Evolutionary conservation across 2,888 invertebrate genomes (phyloP).

Genomic region (Geotrupes spiniger): DNA sequence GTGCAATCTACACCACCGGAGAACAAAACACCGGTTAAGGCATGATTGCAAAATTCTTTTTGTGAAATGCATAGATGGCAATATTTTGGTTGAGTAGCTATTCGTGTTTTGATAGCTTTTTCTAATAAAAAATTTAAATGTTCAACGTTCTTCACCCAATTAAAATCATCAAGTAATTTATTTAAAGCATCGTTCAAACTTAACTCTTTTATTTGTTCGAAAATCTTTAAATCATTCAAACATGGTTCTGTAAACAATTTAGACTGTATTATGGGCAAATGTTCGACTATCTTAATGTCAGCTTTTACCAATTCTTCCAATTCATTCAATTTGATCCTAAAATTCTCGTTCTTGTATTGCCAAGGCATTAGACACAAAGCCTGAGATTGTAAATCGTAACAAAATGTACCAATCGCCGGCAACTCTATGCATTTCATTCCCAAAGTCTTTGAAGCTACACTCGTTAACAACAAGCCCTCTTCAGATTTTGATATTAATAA

Average conservation of each 20-base stretch:
- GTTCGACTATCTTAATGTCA: conserved; percentile 32
- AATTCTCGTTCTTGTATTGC: conserved; percentile 43
- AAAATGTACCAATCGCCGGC: conserved; percentile 62
- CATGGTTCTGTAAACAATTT: conserved; percentile 29
- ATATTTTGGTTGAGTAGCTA: conserved; percentile 59
- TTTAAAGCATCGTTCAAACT: conserved; percentile 44
- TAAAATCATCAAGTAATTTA: conserved; percentile 37
- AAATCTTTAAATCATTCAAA: conserved; percentile 27
- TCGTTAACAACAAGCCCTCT: conserved; percentile 52
- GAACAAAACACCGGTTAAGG: conserved; percentile 65
- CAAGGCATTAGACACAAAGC: conserved; percentile 51
- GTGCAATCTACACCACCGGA: conserved; percentile 97
- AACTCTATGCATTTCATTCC: conserved; percentile 55
- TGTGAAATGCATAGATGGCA: conserved; percentile 57
- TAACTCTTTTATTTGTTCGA: conserved; percentile 33
- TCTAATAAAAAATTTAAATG: conserved; percentile 55
- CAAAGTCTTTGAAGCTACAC: conserved; percentile 59
- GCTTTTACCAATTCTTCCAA: conserved; percentile 42
- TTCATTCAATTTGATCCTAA: conserved; percentile 40
- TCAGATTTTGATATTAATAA: conserved; percentile 61
- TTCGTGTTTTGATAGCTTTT: conserved; percentile 59
- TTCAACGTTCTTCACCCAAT: conserved; percentile 48
- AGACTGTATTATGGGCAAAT: conserved; percentile 6
- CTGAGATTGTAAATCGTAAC: conserved; percentile 49
- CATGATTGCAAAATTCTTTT: conserved; percentile 44